Evolutionary conservation across 1,140 invertebrate genomes (phyloP).

Genomic region (Procambarus virginalis): DNA sequence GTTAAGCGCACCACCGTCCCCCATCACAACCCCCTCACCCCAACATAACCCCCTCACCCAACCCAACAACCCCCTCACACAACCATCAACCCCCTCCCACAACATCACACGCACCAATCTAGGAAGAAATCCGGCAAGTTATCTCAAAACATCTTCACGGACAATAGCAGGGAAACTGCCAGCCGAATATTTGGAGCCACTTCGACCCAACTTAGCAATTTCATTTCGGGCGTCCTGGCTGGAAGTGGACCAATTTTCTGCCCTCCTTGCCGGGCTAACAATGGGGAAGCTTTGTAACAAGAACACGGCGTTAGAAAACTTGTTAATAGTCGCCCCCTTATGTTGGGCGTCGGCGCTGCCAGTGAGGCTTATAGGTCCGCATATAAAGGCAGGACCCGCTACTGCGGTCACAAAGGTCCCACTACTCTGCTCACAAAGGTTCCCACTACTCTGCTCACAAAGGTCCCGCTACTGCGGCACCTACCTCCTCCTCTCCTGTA

Average conservation of each 20-base stretch:
- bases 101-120: slow-evolving; percentile 10
- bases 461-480: no score
- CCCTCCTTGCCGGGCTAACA: neutral
- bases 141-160: slow-evolving; percentile 29
- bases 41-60: no score
- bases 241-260: neutral
- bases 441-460: no score
- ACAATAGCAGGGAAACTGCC: slow-evolving; percentile 15
- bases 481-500: no score
- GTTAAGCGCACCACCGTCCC: neutral
- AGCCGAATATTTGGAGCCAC: slow-evolving; percentile 38
- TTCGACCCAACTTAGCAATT: slow-evolving; percentile 4
- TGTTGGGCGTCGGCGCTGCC: neutral
- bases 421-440: no score
- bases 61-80: neutral
- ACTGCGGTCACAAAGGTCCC: no score
- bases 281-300: slow-evolving; percentile 7
- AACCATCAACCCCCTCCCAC: neutral
- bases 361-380: neutral
- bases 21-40: no score
- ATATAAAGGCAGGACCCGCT: no score
- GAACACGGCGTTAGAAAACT: slow-evolving; percentile 12
- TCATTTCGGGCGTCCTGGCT: neutral
- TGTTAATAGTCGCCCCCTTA: neutral
- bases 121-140: slow-evolving; percentile 34